Base-by-base conservation (phyloP, 2,113 vertebrate genomes). In the Cyphomyrus discorhynchus region DNA sequence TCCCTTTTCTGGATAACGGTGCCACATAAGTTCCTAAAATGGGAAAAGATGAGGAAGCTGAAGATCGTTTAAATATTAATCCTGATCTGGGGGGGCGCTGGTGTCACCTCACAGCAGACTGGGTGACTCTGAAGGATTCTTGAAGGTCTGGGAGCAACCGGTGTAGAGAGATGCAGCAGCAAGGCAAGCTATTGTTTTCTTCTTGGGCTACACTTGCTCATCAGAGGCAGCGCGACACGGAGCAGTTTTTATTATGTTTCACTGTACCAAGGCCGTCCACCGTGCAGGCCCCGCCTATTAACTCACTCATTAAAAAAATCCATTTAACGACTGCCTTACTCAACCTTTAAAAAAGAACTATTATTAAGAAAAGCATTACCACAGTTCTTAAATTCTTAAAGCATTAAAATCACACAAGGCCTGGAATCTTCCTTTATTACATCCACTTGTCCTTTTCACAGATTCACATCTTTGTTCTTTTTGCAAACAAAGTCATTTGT, bases 91-190 rank as follows among this genome's bases (percentile, higher is more conserved):
- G 24, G 5, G 27, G 31, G n/a, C 1, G 13, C 31, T 15, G 9
- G 39, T n/a, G 31, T 42, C 47, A 15, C 35, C 70, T 6, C 70
- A 13, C n/a, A 47, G 85, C 24, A 77, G 62, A 45, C 27, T 56
- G 70, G 5, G 88, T 31, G 49, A 50, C 21, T 13, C n/a, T 82
- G 88, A 89, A 89, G 74, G 46, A 89, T 89, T 42, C 46, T n/a
- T 86, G 42, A 90, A 87, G 66, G 62, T 89, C 88, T 89, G 70
- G 5, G 74, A 89, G 49, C 82, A 80, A 19, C 70, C 47, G 3
- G 45, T 82, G 49, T 17, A 8, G 88, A 27, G 88, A n/a, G 88
- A 89, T 8, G 31, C 19, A 62, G 45, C 45, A 42, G 70, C 39
- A 19, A 42, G 47, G 31, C 88, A 19, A 89, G 70, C 47, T 49